A percentile compares a stretch with the other conserved stretches of the same genome.
These are phyloP conservation scores for Ennomos erosarius DNA, from an alignment of 2,888 invertebrate genomes.

Conservation along the genomic window DNA sequence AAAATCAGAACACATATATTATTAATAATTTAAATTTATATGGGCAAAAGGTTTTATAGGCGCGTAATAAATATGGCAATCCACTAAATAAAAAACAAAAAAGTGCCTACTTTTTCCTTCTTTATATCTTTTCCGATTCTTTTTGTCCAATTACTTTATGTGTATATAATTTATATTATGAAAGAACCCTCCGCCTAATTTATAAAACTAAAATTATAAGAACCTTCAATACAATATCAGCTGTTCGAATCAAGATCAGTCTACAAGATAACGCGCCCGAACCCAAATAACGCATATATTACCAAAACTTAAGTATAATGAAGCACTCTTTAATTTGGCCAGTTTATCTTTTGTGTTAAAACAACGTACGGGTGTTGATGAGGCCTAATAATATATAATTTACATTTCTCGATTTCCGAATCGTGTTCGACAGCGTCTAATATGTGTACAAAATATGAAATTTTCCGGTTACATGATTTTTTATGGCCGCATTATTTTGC, in stretches of 20 bases:
- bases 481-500: conserved; percentile 60
- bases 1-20: too few relatives aligned
- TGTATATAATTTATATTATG: conserved; percentile 5
- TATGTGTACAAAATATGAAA: conserved; percentile 65
- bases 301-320: conserved; percentile 78
- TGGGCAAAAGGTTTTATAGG: too few relatives aligned
- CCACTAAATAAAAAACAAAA: too few relatives aligned
- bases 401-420: conserved; percentile 77
- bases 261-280: conserved; percentile 66
- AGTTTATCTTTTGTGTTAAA: conserved; percentile 83
- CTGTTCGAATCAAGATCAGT: conserved; percentile 67
- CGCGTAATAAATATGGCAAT: too few relatives aligned
- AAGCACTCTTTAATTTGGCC: conserved; percentile 78
- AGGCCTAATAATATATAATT: conserved; percentile 82
- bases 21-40: too few relatives aligned
- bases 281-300: conserved; percentile 75
- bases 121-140: too few relatives aligned
- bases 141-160: background rate
- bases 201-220: conserved; percentile 34
- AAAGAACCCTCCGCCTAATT: conserved; percentile 22
- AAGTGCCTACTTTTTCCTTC: too few relatives aligned
- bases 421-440: conserved; percentile 75
- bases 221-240: conserved; percentile 60
- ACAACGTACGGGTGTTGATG: conserved; percentile 80
- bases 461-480: conserved; percentile 72